phyloP scores from a whole-genome alignment of 2,797 vertebrate species.

The Valencia hispanica region DNA sequence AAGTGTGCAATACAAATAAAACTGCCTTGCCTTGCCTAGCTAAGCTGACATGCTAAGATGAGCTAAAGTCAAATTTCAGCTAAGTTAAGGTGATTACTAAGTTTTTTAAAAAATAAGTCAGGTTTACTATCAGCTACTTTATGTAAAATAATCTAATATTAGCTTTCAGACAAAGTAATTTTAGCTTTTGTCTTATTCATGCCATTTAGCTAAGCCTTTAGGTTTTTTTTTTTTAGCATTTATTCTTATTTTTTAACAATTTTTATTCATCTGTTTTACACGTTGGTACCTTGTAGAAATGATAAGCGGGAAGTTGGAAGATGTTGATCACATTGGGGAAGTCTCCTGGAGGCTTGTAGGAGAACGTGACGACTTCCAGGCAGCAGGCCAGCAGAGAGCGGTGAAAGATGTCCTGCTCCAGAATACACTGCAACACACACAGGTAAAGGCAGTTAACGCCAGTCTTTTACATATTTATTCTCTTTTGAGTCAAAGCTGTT shows the following conservation, averaged over 20 bases:
- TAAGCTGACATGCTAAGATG: neutral
- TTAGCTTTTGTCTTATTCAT: neutral
- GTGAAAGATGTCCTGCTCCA: slow-evolving; percentile 94
- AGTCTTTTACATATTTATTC: neutral
- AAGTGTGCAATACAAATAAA: no score
- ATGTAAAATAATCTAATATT: neutral
- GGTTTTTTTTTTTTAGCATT: no score
- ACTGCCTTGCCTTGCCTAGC: no score
- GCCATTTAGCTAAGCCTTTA: no score
- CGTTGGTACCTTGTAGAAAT: slow-evolving; percentile 91
- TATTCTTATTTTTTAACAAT: neutral
- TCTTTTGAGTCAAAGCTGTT: neutral
- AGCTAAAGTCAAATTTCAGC: neutral
- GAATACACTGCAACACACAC: slow-evolving; percentile 79
- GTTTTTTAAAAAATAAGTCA: neutral
- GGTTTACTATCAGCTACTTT: neutral
- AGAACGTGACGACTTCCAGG: slow-evolving; percentile 91
- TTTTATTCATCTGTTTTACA: neutral
- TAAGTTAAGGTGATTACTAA: neutral
- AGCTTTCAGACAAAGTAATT: neutral
- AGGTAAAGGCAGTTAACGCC: neutral
- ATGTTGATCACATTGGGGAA: slow-evolving; percentile 86
- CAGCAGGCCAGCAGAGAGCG: slow-evolving; percentile 91
- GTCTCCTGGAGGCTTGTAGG: slow-evolving; percentile 90
- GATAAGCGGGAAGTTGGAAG: slow-evolving; percentile 90